Evolutionary conservation across 2,113 vertebrate genomes (phyloP).

Genomic region (Rhabdornis inornatus): DNA sequence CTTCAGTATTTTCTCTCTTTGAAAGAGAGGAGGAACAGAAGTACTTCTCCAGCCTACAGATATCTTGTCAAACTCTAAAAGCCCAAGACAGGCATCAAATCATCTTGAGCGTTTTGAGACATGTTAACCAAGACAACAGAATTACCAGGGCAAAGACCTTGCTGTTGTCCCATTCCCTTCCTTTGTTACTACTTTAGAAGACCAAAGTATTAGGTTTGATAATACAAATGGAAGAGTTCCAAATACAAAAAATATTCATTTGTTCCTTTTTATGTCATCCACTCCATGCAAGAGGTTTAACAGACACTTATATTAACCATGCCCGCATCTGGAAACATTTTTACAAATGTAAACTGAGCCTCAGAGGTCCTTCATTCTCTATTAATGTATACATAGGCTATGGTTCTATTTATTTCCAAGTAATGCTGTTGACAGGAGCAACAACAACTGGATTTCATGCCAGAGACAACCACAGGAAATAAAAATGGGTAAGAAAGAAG

Average conservation of each 20-base stretch:
- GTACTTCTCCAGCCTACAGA: background rate
- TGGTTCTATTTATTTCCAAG: background rate
- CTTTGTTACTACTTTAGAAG: background rate
- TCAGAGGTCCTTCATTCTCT: background rate
- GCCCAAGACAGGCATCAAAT: background rate
- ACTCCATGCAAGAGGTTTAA: background rate
- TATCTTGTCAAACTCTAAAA: background rate
- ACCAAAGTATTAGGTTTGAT: background rate
- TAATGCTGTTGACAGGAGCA: background rate
- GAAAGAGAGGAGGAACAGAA: background rate
- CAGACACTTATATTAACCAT: background rate
- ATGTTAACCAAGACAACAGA: background rate
- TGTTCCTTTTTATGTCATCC: background rate
- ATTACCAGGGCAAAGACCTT: background rate
- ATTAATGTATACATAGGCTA: background rate
- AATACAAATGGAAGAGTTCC: background rate
- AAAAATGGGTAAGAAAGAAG: conserved; percentile 4
- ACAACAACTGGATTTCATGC: background rate
- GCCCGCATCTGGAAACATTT: background rate
- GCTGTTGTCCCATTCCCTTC: background rate
- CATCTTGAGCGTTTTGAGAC: background rate
- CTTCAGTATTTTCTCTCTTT: background rate
- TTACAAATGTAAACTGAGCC: background rate
- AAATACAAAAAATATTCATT: background rate
- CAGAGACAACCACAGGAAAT: background rate